These are phyloP conservation scores for Tiliacea citrago DNA, from an alignment of 2,888 invertebrate species.

Conservation along the genomic window DNA sequence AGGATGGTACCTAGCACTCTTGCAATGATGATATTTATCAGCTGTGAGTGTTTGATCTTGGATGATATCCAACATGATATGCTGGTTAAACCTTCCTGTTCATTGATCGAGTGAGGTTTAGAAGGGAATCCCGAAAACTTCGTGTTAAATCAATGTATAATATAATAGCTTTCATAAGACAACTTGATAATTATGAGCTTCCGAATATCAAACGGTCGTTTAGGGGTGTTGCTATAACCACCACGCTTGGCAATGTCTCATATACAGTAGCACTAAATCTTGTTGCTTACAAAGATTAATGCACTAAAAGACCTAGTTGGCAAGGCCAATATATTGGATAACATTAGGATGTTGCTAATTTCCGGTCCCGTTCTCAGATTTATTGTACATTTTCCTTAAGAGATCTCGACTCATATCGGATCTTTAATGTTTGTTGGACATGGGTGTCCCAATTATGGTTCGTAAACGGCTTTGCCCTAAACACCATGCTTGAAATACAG, in stretches of 20 bases:
- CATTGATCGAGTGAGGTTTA: not conserved
- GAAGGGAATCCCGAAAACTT: not conserved
- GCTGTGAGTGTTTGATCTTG: not conserved
- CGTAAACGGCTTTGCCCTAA: not conserved
- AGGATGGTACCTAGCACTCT: not conserved
- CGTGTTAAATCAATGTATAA: not conserved
- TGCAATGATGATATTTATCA: not conserved
- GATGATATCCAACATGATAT: not conserved
- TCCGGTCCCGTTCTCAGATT: slow-evolving; percentile 37
- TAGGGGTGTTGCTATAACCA: slow-evolving; percentile 16
- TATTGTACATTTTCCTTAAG: slow-evolving; percentile 26
- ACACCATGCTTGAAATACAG: not conserved
- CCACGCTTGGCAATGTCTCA: slow-evolving; percentile 31
- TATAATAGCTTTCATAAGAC: not conserved
- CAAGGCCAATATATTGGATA: slow-evolving; percentile 37
- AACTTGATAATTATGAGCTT: not conserved
- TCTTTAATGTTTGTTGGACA: not conserved
- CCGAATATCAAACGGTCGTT: not conserved
- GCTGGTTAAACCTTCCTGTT: not conserved
- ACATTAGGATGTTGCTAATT: slow-evolving; percentile 55
- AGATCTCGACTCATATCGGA: not conserved
- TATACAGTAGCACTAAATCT: slow-evolving; percentile 36
- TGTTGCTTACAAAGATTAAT: slow-evolving; percentile 35
- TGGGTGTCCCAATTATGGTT: not conserved
- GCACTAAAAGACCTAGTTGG: slow-evolving; percentile 46